Evolutionary conservation across 2,888 invertebrate species (phyloP), one percentile per base, ranked within the genome.

Genomic region (Meandrusa payeni): DNA sequence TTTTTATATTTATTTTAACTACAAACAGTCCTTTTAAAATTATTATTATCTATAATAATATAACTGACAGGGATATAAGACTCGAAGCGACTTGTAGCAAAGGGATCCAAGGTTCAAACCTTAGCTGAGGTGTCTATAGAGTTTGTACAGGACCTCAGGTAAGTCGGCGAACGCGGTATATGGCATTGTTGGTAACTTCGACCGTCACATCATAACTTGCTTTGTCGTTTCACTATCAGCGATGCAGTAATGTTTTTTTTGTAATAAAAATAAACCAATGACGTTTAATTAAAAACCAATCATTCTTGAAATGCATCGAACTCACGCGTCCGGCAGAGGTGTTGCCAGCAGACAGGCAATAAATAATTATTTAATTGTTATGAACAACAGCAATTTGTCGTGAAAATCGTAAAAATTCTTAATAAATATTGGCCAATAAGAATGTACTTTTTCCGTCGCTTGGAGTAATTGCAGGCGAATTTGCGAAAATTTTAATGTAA

Each of bases 391-490:
- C 47, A 55, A 52, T 22, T 11, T 12, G 27, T 15, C 9, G 27
- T 9, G 34, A 34, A 20, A 34, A 27, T 33, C 20, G 9, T 19
- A 26, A 20, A 27, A 38, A 32, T 44, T 68, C 69, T 69, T 43
- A 22, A 10, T 19, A 37, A 37, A 33, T 28, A 22, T 9, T 7
- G 4, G 15, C 11, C 20, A 79, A 80, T 77, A 74, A 76, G 76
- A 73, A 57, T 64, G 63, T 62, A 51, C 28, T 52, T 57, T 61
- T 50, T 53, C 53, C 72, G 74, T 63, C 55, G 75, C 77, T 47
- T 75, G 69, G 67, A 29, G 64, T 83, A 83, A 85, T 85, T 83
- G 65, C 79, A 76, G 74, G 70, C 68, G 74, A 80, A 80, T 80
- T 78, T 74, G 58, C 54, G 65, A 62, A 64, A 68, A 72, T 64